A percentile compares a stretch with the other conserved stretches of the same genome.
phyloP scores from a whole-genome alignment of 2,797 vertebrate species.

The Phoeniculus purpureus region DNA sequence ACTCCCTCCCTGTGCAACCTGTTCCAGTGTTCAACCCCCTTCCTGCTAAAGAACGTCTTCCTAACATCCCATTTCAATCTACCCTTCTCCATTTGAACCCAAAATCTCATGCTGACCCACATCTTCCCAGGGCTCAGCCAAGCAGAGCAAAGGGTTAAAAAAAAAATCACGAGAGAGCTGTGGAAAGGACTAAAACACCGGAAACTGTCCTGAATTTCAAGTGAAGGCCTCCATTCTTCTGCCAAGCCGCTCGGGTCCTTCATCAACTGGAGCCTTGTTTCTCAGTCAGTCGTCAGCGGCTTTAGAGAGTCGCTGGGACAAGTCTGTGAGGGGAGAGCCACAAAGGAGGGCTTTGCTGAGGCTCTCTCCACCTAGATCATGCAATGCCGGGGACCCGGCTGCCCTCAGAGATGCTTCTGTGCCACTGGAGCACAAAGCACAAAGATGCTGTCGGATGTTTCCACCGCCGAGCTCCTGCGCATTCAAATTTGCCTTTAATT shows the following conservation, averaged over 20 bases:
- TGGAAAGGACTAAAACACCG: constrained; percentile 25
- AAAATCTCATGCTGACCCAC: neutral
- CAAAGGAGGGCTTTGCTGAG: constrained; percentile 56
- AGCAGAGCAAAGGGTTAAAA: constrained; percentile 53
- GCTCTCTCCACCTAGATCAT: constrained; percentile 13
- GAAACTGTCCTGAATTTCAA: constrained; percentile 63
- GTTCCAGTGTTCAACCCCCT: too few relatives aligned
- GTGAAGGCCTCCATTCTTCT: constrained; percentile 62
- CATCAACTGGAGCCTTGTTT: constrained; percentile 69
- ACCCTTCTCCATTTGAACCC: too few relatives aligned
- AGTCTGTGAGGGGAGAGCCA: constrained; percentile 15
- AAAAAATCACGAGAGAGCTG: neutral
- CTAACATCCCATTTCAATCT: too few relatives aligned
- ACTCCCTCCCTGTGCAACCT: too few relatives aligned
- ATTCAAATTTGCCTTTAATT: constrained; percentile 52
- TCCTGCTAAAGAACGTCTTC: too few relatives aligned
- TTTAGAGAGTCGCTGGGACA: constrained; percentile 19
- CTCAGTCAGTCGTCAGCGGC: constrained; percentile 16
- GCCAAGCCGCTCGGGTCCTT: constrained; percentile 22
- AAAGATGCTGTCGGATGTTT: constrained; percentile 47
- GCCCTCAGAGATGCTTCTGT: constrained; percentile 64
- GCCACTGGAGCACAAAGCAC: constrained; percentile 16
- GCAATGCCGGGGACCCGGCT: neutral
- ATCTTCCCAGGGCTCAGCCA: neutral
- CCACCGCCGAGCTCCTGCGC: neutral